These are phyloP conservation scores for Ophthalmotilapia sp. DNA, from an alignment of 2,113 vertebrate species.

Conservation along the genomic window DNA sequence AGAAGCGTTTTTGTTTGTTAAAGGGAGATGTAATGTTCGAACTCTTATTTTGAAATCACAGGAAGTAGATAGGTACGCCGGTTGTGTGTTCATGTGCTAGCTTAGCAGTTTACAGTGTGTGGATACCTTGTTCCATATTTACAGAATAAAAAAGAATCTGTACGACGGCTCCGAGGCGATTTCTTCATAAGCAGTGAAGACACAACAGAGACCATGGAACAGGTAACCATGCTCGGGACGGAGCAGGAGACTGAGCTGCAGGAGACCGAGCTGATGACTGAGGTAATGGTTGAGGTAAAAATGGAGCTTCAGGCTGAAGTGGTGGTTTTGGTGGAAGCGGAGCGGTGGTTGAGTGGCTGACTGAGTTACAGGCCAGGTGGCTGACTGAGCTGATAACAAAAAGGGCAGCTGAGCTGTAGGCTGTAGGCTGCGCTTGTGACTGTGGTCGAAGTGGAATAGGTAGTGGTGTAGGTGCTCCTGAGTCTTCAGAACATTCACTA, in stretches of 20 bases:
- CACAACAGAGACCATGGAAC: not conserved
- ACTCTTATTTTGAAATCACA: too few species aligned
- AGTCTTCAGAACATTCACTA: not conserved
- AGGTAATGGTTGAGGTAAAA: not conserved
- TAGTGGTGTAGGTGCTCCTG: not conserved
- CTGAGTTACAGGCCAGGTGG: too few species aligned
- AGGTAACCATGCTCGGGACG: not conserved
- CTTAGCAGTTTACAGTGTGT: too few species aligned
- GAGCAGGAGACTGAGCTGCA: not conserved
- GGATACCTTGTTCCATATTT: too few species aligned
- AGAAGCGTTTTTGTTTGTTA: too few species aligned
- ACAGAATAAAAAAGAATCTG: too few species aligned
- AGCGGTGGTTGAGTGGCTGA: not conserved
- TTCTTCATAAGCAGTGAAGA: accelerated
- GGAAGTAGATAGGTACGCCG: too few species aligned
- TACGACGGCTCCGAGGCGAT: too few species aligned
- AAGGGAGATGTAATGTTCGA: accelerated
- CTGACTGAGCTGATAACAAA: not conserved
- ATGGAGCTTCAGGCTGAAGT: not conserved
- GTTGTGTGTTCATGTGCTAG: too few species aligned
- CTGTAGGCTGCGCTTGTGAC: not conserved
- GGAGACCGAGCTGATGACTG: not conserved
- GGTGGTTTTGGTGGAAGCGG: not conserved
- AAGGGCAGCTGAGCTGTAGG: not conserved
- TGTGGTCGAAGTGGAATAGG: not conserved